A percentile compares a stretch with the other conserved stretches of the same genome.
Evolutionary conservation across 1,140 invertebrate species (phyloP).

Genomic region (Bursaphelenchus mucronatus): DNA sequence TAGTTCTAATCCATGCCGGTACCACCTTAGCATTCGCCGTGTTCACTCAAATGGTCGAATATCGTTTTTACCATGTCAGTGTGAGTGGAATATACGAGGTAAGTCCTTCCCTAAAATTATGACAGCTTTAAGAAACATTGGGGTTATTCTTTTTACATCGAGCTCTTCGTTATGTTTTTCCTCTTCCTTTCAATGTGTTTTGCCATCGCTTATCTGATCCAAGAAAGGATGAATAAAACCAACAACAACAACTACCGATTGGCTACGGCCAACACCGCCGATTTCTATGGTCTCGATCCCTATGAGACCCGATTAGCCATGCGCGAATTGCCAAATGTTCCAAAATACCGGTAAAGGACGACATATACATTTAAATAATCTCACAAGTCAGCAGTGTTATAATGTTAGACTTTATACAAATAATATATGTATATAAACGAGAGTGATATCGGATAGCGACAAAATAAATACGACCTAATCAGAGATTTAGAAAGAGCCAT

Average conservation of each 20-base stretch:
- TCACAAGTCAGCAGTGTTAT: too few relatives aligned
- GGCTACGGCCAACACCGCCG: background rate
- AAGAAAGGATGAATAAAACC: background rate
- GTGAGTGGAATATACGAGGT: constrained; percentile 50
- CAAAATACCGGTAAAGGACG: background rate
- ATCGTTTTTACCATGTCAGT: constrained; percentile 46
- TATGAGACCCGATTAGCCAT: constrained; percentile 36
- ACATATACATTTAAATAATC: too few relatives aligned
- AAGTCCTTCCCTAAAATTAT: constrained; percentile 19
- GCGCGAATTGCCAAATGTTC: constrained; percentile 32
- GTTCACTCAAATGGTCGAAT: constrained; percentile 52
- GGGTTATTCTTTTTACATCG: constrained; percentile 46
- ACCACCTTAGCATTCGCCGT: constrained; percentile 35
- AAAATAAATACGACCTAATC: too few relatives aligned
- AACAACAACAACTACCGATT: background rate
- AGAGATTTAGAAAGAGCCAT: too few relatives aligned
- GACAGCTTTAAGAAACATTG: constrained; percentile 38
- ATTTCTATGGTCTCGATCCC: constrained; percentile 16
- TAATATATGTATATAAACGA: too few relatives aligned
- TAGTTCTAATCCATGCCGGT: constrained; percentile 37
- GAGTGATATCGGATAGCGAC: too few relatives aligned
- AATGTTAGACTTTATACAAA: too few relatives aligned
- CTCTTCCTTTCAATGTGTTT: constrained; percentile 29
- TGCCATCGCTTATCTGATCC: constrained; percentile 36
- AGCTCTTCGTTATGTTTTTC: constrained; percentile 24